Percentiles rank a stretch among this genome's conserved stretches.
phyloP scores from a whole-genome alignment of 2,113 vertebrate genomes.

The Chlorodrepanis virens region DNA sequence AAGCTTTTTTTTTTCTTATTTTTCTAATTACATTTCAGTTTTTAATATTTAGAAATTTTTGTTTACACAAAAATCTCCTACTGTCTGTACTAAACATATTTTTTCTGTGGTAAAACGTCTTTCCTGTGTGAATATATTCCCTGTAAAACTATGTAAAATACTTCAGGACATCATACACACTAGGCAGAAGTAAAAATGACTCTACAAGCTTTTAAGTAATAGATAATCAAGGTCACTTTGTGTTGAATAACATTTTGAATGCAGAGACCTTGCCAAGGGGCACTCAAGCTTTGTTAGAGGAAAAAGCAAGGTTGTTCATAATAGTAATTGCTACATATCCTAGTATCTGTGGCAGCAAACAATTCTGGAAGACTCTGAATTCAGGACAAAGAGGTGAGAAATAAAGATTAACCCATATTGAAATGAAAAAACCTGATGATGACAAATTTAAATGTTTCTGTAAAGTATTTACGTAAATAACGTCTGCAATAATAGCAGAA shows the following conservation, averaged over 20 bases:
- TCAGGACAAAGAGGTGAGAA: neutral
- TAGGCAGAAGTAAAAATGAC: neutral
- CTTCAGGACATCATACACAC: neutral
- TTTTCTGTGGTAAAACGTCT: neutral
- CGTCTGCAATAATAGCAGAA: neutral
- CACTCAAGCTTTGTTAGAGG: neutral
- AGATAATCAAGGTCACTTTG: neutral
- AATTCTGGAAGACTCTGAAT: neutral
- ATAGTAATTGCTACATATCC: neutral
- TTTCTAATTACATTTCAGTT: rapidly evolving
- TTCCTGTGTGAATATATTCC: neutral
- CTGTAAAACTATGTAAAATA: neutral
- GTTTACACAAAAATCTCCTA: neutral
- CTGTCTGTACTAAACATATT: neutral
- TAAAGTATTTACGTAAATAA: neutral
- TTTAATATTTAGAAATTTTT: neutral
- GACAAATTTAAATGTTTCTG: neutral
- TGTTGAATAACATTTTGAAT: neutral
- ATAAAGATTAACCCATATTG: neutral
- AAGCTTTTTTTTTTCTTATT: neutral
- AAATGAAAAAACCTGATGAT: neutral
- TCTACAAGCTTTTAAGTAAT: neutral
- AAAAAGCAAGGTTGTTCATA: neutral
- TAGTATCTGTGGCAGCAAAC: neutral
- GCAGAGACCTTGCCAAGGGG: neutral